Evolutionary conservation across 2,888 invertebrate genomes (phyloP).

Genomic region (Euplexia lucipara): DNA sequence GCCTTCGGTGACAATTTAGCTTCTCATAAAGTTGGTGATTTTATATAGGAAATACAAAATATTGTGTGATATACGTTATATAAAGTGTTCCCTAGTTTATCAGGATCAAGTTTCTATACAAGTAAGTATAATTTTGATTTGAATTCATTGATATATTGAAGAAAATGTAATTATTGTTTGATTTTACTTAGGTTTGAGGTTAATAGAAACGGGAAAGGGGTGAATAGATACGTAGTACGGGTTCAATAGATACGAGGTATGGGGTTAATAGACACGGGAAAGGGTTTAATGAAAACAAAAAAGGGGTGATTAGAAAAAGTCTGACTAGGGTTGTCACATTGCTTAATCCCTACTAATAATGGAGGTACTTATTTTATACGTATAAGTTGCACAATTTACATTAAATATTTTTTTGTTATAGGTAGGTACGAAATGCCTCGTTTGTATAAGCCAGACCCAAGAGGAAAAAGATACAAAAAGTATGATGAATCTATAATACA

Average conservation of each 20-base stretch:
- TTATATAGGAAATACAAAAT: not conserved
- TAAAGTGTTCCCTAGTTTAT: not conserved
- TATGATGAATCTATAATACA: slow-evolving; percentile 20
- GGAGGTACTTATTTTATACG: not conserved
- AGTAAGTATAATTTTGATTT: slow-evolving; percentile 19
- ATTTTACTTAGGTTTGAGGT: slow-evolving; percentile 17
- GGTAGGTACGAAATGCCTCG: slow-evolving; percentile 16
- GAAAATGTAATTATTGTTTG: slow-evolving; percentile 5
- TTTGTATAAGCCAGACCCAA: slow-evolving; percentile 8
- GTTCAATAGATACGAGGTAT: slow-evolving; percentile 14
- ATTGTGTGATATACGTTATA: not conserved
- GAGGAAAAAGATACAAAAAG: slow-evolving; percentile 18
- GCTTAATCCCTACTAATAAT: slow-evolving; percentile 6
- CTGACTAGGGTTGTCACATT: slow-evolving; percentile 3
- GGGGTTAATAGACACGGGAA: slow-evolving; percentile 11
- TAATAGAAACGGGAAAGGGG: slow-evolving; percentile 15
- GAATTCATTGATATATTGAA: not conserved
- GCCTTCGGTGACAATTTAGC: not conserved
- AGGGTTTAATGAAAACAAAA: slow-evolving; percentile 17
- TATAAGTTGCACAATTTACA: slow-evolving; percentile 5
- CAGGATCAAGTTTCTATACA: slow-evolving; percentile 8
- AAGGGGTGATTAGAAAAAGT: slow-evolving; percentile 19
- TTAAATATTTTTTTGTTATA: slow-evolving; percentile 1
- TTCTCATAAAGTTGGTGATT: slow-evolving; percentile 2
- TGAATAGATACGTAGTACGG: slow-evolving; percentile 14